Evolutionary conservation across 2,797 vertebrate genomes (phyloP).

Genomic region (Babyrousa celebensis): DNA sequence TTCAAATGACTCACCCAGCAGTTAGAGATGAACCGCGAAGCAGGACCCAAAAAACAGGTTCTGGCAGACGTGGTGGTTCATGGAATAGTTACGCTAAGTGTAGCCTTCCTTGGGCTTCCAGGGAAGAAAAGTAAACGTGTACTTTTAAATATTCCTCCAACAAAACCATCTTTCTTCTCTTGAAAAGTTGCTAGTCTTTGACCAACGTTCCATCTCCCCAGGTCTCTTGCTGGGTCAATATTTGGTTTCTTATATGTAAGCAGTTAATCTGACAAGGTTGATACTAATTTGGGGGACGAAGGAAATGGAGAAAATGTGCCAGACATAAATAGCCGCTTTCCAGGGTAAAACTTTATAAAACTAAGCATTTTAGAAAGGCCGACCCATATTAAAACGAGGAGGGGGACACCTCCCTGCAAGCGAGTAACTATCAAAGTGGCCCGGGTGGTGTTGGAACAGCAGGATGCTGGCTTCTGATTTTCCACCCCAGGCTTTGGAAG

Average conservation of each 20-base stretch:
- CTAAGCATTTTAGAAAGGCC: neutral
- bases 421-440: neutral
- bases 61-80: neutral
- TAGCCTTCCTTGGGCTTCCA: neutral
- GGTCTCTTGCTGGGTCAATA: constrained; percentile 4
- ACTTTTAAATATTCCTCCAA: neutral
- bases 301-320: neutral
- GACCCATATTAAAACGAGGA: neutral
- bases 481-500: neutral
- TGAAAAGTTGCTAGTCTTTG: neutral
- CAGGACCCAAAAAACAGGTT: neutral
- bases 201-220: neutral
- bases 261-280: constrained; percentile 10
- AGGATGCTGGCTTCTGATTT: neutral
- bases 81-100: neutral
- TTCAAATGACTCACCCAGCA: neutral
- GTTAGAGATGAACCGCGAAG: neutral
- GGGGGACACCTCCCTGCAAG: neutral
- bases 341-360: neutral
- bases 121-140: neutral
- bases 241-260: neutral
- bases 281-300: neutral
- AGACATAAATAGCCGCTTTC: constrained; percentile 29
- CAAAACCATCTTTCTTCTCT: constrained; percentile 41
- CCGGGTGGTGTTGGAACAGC: neutral